Conservation (phyloP, 2,888 invertebrate species). For the Lepidocyrtinus sp. region DNA sequence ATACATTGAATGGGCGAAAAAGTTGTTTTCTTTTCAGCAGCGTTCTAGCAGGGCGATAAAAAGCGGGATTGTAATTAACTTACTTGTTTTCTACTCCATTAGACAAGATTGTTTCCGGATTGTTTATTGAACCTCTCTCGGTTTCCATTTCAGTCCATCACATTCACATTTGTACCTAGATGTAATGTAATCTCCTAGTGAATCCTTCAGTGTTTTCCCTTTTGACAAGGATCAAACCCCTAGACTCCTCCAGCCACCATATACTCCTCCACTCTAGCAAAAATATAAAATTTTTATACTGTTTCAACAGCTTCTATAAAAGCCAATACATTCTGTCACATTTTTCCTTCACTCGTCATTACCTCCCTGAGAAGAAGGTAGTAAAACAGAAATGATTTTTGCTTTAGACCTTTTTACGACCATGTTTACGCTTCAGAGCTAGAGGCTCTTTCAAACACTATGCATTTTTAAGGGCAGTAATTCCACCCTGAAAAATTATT, state of each 20-base stretch:
- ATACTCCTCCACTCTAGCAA: slow-evolving; percentile 11
- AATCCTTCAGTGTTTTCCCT: too few relatives aligned
- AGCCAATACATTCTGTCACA: slow-evolving; percentile 42
- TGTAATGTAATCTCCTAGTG: too few relatives aligned
- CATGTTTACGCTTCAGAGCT: too few relatives aligned
- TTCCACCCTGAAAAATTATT: slow-evolving; percentile 10
- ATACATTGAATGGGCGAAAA: too few relatives aligned
- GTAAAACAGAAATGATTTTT: too few relatives aligned
- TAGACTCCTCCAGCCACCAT: too few relatives aligned
- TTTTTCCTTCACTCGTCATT: slow-evolving; percentile 39
- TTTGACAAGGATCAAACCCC: too few relatives aligned
- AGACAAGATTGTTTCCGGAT: slow-evolving; percentile 53
- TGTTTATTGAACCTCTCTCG: slow-evolving; percentile 53
- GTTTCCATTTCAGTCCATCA: slow-evolving; percentile 44
- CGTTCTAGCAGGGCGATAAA: too few relatives aligned
- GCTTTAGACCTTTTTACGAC: too few relatives aligned
- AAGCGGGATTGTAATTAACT: slow-evolving; percentile 51
- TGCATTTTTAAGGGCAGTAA: not conserved
- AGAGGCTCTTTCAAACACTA: not conserved
- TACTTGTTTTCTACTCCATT: slow-evolving; percentile 55
- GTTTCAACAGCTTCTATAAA: not conserved
- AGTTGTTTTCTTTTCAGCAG: too few relatives aligned
- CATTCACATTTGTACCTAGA: slow-evolving; percentile 49
- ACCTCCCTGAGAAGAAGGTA: not conserved
- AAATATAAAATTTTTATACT: not conserved